phyloP scores from a whole-genome alignment of 2,888 invertebrate species.

The Deilephila elpenor region DNA sequence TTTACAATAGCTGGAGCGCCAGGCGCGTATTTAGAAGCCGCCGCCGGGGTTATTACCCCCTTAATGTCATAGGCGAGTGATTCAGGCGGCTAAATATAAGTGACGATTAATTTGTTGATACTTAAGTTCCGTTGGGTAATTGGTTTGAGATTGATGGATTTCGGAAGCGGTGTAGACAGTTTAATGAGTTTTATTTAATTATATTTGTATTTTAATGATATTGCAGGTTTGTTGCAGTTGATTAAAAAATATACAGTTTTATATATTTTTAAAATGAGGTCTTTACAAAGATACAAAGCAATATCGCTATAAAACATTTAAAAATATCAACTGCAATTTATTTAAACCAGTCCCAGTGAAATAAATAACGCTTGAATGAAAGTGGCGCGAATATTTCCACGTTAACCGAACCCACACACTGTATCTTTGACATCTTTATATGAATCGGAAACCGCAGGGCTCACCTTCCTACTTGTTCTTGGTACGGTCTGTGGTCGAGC shows the following conservation, averaged over 20 bases:
- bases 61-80: slow-evolving; percentile 13
- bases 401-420: slow-evolving; percentile 18
- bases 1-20: slow-evolving; percentile 27
- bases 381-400: slow-evolving; percentile 26
- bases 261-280: no score
- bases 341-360: neutral
- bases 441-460: slow-evolving; percentile 48
- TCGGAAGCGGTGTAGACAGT: neutral
- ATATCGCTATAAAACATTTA: neutral
- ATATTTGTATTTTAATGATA: no score
- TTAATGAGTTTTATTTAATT: no score
- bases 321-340: neutral
- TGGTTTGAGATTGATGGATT: neutral
- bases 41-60: slow-evolving; percentile 19
- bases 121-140: neutral
- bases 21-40: slow-evolving; percentile 17
- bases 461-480: slow-evolving; percentile 44
- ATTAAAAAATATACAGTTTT: no score
- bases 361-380: slow-evolving; percentile 22
- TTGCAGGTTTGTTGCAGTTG: no score
- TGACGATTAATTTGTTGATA: slow-evolving; percentile 8
- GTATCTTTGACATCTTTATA: slow-evolving; percentile 46
- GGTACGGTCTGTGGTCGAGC: slow-evolving; percentile 43
- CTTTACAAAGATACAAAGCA: no score
- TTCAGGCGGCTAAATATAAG: neutral